Conservation (phyloP, 1,140 invertebrate species). For the Doryteuthis pealeii region DNA sequence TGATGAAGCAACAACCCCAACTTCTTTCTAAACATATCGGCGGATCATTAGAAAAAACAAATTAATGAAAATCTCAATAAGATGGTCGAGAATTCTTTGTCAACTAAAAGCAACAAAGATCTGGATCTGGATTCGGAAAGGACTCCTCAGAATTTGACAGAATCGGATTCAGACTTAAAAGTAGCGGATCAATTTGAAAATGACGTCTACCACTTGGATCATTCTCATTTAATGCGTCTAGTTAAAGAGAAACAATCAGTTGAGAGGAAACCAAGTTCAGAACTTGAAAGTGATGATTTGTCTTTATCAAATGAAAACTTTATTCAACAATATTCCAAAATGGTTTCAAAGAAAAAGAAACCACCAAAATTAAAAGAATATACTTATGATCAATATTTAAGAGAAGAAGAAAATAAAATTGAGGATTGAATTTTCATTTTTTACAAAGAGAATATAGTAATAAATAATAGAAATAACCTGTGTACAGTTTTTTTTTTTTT, state of each 20-base stretch:
- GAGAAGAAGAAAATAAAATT: not conserved
- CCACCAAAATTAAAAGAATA: not conserved
- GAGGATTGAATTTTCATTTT: not conserved
- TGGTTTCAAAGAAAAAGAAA: not conserved
- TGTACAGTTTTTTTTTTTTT: not conserved
- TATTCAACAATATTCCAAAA: not conserved
- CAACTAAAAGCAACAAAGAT: not conserved
- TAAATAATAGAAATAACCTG: not conserved
- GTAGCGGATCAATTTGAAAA: not conserved
- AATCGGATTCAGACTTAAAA: not conserved
- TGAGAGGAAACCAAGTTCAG: not conserved
- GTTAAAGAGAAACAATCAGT: not conserved
- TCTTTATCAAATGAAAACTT: not conserved
- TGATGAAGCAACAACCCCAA: not conserved
- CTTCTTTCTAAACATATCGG: not conserved
- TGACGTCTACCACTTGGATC: not conserved
- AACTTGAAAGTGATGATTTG: not conserved
- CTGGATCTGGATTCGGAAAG: not conserved
- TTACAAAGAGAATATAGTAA: not conserved
- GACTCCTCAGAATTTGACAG: not conserved
- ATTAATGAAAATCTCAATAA: not conserved
- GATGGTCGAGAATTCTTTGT: not conserved
- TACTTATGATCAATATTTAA: not conserved
- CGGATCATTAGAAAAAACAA: not conserved
- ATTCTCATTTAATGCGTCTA: not conserved